phyloP scores from a whole-genome alignment of 2,888 invertebrate genomes.

The Limulus polyphemus region DNA sequence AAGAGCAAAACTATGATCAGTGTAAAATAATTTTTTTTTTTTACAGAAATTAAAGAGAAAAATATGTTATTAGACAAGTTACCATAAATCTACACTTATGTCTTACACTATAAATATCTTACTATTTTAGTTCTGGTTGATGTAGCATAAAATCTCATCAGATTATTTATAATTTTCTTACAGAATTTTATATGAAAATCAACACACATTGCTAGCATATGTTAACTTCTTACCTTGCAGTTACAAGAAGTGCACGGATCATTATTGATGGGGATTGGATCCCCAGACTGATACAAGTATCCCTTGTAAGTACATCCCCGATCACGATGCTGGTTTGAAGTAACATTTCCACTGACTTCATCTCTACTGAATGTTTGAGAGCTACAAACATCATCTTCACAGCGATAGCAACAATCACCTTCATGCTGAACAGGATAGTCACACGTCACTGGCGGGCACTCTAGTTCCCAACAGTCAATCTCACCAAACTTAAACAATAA shows the following conservation, averaged over 20 bases:
- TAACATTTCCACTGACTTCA: slow-evolving; percentile 16
- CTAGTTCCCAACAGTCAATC: slow-evolving; percentile 76
- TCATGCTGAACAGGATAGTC: slow-evolving; percentile 48
- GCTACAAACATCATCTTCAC: slow-evolving; percentile 48
- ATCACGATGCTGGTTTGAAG: slow-evolving; percentile 1
- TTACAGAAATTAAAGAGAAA: too few relatives aligned
- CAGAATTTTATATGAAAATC: too few relatives aligned
- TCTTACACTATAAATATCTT: too few relatives aligned
- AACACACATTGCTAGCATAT: too few relatives aligned
- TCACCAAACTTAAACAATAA: slow-evolving; percentile 52
- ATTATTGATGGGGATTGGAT: slow-evolving; percentile 47
- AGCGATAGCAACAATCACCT: slow-evolving; percentile 54
- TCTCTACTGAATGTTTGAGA: not conserved
- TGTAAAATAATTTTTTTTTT: too few relatives aligned
- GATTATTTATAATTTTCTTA: too few relatives aligned
- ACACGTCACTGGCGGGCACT: slow-evolving; percentile 60
- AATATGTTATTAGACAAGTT: too few relatives aligned
- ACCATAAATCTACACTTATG: too few relatives aligned
- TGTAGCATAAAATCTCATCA: too few relatives aligned
- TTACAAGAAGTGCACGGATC: slow-evolving; percentile 58
- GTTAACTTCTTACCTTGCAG: slow-evolving; percentile 50
- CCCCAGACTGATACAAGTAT: slow-evolving; percentile 47
- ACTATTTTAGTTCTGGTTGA: too few relatives aligned
- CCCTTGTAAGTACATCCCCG: slow-evolving; percentile 50
- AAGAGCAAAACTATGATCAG: too few relatives aligned